Base-by-base conservation (phyloP, 2,113 vertebrate species). In the Ctenodactylus gundi region DNA sequence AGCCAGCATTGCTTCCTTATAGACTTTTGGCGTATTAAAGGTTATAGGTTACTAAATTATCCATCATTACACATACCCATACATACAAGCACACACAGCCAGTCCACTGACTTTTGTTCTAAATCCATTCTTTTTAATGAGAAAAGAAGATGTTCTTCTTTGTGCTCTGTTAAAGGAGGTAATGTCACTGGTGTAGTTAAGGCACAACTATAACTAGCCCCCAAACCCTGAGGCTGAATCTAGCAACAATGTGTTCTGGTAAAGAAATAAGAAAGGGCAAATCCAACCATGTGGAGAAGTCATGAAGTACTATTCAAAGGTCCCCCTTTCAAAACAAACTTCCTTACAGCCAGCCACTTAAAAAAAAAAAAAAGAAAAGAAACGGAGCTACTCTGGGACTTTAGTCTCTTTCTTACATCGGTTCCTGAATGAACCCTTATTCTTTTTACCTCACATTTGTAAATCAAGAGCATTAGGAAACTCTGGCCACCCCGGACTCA, bases 391-490 rank as follows among this genome's bases (percentile, higher is more conserved):
- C 25, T 31, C 14, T 80, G 77, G 39, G 21, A 15, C 18, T 36
- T 53, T 73, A 15, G 64, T 91, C 51, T 84, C 31, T 51, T 86
- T n/a, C 86, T 78, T 31, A 62, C 2, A 12, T 57, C 81, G 60
- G 62, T 53, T 87, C 29, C 44, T 72, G 10, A 91, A 72, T 41
- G 46, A 41, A 34, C 29, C 29, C 27, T 27, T 46, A 46, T 14
- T 92, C 44, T 75, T 82, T 83, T 88, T 76, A 41, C 67, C 88
- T 90, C 68, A 60, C n/a, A 70, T 87, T 89, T 83, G 31, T 64
- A 93, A 96, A 84, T 64, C n/a, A 72, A 95, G 46, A 72, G 23
- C 11, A 53, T 46, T 81, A 67, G 65, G 60, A 58, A 94, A 95
- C 84, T 60, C 46, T 85, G 36, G n/a, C 39, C 31, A 84, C 9